Evolutionary conservation across 2,797 vertebrate genomes (phyloP), one percentile per base, ranked within the genome.

Genomic region (Picus viridis): DNA sequence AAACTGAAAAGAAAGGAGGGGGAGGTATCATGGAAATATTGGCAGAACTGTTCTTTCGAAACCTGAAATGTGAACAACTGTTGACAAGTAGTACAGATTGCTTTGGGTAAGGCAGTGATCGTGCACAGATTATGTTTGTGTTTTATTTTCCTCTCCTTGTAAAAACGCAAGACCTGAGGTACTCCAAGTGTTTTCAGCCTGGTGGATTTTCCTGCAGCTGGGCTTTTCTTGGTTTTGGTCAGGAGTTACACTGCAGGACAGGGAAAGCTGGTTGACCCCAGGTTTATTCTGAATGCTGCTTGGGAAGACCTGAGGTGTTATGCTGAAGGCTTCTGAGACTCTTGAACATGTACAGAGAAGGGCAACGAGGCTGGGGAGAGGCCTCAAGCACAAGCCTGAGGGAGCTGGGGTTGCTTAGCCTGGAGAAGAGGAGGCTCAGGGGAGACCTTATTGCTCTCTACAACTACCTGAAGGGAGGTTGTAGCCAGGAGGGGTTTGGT

Each of bases 111-210:
- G 68, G 53, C 49, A 64, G 39, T 7, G 36, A 62, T 30, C 20
- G 0, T 1, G 16, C 6, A 14, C 7, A 51, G 62, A 20, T 36
- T 4, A 0, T 27, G n/a, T 2, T 27, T 15, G 53, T 9, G 12
- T 49, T 12, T 49, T 23, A 49, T 26, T 53, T 53, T 53, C 26
- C 12, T 4, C 12, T 30, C 20, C 39, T 34, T 19, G 27, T 30
- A 27, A 67, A 57, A 70, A 20, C 19, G 7, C 12, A 61, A 62
- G 49, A 15, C 6, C 24, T 0, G 1, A 69, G 30, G n/a, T 20
- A 7, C 19, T 39, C 6, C 3, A 24, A 23, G 30, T 2, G 3
- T 36, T 68, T 43, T 57, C 63, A 75, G 2, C 9, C 11, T 27
- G 4, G 9, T 39, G 27, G 16, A 4, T 18, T 47, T 12, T 2